Base-by-base conservation (phyloP, 2,113 vertebrate genomes). In the Eulemur rufifrons region DNA sequence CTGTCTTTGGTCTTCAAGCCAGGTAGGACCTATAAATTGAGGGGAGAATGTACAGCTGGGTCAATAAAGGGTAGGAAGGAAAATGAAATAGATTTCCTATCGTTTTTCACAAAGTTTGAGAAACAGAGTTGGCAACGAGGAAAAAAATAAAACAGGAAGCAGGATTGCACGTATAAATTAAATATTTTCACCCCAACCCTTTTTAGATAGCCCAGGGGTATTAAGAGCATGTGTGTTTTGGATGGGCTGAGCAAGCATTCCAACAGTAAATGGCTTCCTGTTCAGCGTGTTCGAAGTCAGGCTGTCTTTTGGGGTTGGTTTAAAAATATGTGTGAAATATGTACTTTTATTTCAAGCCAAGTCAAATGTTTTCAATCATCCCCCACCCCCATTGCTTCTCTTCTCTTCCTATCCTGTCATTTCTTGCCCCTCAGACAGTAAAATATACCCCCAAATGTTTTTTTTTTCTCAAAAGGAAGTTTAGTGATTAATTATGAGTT, bases 211-310 rank as follows among this genome's bases (percentile, higher is more conserved):
- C 98, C 98, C 98, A 98, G 97, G 97, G 99, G 98, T 98, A 98
- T 99, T 98, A 99, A 98, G 98, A 99, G 99, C 6, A 98, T 99
- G 98, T 99, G 98, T 98, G 98, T 99, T 98, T 99, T 99, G 98
- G 98, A 99, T 98, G 96, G 88, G 98, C 97, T 99, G 99, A 98
- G 99, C 99, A 99, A 98, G 98, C 99, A 99, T 99, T 99, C 99
- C 99, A 99, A 93, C 95, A 97, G 98, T 99, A 99, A 99, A 99
- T 99, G 99, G 99, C 99, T 99, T 99, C 99, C 99, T 99, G 99
- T 99, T 99, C 99, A 99, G 98, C 97, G 87, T 97, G 98, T 99
- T 99, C 98, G 99, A 99, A 98, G 99, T 98, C 99, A 99, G 98
- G 99, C 98, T 98, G 98, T 98, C 98, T 98, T 99, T 95, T 96